Base-by-base conservation (phyloP, 2,797 vertebrate species). In the Astyanax mexicanus region DNA sequence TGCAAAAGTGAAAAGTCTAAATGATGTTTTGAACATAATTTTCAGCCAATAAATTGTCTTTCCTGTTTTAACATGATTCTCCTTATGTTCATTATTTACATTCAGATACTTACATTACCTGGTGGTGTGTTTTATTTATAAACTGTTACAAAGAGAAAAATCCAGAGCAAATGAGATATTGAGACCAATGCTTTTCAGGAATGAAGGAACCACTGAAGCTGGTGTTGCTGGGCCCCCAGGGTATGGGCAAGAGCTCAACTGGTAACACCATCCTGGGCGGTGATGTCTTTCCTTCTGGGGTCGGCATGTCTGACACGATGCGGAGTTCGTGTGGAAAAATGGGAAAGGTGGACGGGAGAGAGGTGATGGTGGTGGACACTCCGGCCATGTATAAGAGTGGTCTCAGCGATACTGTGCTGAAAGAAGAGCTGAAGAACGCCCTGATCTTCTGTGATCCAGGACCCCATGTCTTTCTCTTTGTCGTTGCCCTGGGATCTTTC, bases 201-300 rank as follows among this genome's bases (percentile, higher is more conserved):
- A 13, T 17, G n/a, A 57, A 49, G 64, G 69, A 80, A 17, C 17
- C 10, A 2, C 69, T 77, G 42, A 42, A 79, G 12, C 64, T 80
- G 74, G 25, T 81, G 71, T 17, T 77, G 74, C 7, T 81, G 2
- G 70, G 79, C 1, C 69, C 73, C 69, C 69, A 77, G 69, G 74
- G 79, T 42, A 74, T 80, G 13, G 79, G 79, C 12, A 80, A 77
- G 42, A 80, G 79, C 12, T 55, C 79, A 29, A 8, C 74, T 40
- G 79, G 74, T 72, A 80, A 80, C 62, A 76, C 69, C 57, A 80
- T 77, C 44, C 58, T 79, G 32, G 58, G 57, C 29, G 32, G 8
- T 44, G 44, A 58, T 35, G 49, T 17, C 29, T 73, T 81, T 68
- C 32, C 4, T 2, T 77, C 79, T 3, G 70, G 81, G 25, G 37